Evolutionary conservation across 2,797 vertebrate species (phyloP), one percentile per base, ranked within the genome.

Genomic region (Chloroceryle inda): DNA sequence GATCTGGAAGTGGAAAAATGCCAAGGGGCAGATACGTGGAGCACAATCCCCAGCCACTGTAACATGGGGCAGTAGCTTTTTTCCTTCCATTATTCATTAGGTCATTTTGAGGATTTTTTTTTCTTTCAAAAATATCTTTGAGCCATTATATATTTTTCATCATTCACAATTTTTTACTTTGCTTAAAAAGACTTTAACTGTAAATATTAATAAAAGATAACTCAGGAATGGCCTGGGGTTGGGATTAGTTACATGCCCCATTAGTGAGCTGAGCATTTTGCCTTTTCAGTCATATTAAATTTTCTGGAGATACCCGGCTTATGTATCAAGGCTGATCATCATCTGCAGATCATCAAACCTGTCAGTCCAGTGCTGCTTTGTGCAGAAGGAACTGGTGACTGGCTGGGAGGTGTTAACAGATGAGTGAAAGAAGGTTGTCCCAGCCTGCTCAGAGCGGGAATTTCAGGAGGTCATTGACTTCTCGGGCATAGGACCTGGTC

Each of bases 331-430:
- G 80, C 80, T 0, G 5, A 83, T 55, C 68, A 68, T 95, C 59
- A 67, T 79, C 83, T 88, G 80, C 77, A 82, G 85, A 56, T 83
- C 81, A 84, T 77, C 78, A 85, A 85, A 88, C 58, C 67, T 92
- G 94, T 94, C 94, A 96, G 35, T 44, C 63, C 81, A 76, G 73
- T 45, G 66, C 61, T 0, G 5, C 66, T 94, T 81, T 56, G 66
- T 66, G 68, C 76, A 68, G 76, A 58, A 83, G 49, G 49, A 88
- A 24, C 53, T 35, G 85, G 82, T 59, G 85, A 31, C 50, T 55
- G 69, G 24, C 47, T 38, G 53, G 50, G 61, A 81, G 86, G 45
- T 49, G 88, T 71, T 91, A 68, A 83, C 63, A 72, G 84, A 76
- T 14, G 21, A 47, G 45, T 49, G 67, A 85, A 82, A 86, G 92